A percentile compares a stretch with the other conserved stretches of the same genome.
Evolutionary conservation across 2,797 vertebrate genomes (phyloP).

Genomic region (Lacerta bilineata): DNA sequence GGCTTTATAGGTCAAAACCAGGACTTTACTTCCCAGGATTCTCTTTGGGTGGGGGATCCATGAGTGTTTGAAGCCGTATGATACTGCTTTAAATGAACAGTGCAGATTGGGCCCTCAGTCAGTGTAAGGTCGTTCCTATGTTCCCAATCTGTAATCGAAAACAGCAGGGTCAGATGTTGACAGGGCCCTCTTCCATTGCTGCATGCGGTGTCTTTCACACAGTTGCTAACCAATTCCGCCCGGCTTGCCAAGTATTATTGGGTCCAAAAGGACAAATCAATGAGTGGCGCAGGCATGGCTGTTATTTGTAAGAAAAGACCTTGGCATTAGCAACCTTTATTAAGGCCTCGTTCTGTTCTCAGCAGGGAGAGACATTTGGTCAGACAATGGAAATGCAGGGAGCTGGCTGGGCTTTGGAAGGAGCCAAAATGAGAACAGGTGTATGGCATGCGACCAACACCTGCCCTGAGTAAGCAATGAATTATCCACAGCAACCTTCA

Average conservation of each 20-base stretch:
- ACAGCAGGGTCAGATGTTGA: background rate
- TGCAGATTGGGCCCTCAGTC: too few relatives aligned
- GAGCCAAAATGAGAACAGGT: conserved; percentile 18
- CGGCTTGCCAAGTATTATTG: background rate
- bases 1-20: too few relatives aligned
- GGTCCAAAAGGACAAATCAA: conserved; percentile 19
- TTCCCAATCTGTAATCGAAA: background rate
- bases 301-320: background rate
- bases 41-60: too few relatives aligned
- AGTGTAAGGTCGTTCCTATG: too few relatives aligned
- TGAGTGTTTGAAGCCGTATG: too few relatives aligned
- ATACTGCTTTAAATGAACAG: too few relatives aligned
- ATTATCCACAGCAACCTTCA: background rate
- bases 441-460: conserved; percentile 7
- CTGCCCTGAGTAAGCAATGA: conserved; percentile 5
- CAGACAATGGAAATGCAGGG: conserved; percentile 2
- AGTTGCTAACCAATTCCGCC: background rate
- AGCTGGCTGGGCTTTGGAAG: conserved; percentile 19
- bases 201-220: background rate
- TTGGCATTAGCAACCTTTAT: background rate
- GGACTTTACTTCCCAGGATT: too few relatives aligned
- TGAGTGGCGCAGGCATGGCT: background rate
- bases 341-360: background rate
- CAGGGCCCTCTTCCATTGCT: background rate
- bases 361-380: conserved; percentile 27